These are phyloP conservation scores for Somateria mollissima DNA, from an alignment of 2,797 vertebrate species.

Conservation along the genomic window DNA sequence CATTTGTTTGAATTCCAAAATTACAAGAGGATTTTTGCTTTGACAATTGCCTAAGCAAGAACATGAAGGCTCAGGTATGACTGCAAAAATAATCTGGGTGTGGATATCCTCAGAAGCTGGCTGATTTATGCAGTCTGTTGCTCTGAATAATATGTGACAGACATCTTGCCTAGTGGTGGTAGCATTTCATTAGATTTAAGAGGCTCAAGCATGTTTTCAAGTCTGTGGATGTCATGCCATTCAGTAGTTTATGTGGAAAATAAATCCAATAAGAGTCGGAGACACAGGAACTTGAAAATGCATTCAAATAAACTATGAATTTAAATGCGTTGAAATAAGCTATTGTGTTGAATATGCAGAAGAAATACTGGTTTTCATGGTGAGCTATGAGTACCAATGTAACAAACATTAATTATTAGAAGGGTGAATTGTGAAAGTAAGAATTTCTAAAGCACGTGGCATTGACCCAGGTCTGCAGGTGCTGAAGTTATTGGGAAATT, in stretches of 20 bases:
- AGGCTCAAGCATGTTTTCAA: conserved; percentile 46
- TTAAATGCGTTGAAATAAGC: neutral
- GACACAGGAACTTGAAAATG: neutral
- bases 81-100: neutral
- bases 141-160: neutral
- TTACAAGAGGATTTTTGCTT: neutral
- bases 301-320: neutral
- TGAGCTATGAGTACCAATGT: neutral
- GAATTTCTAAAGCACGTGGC: conserved; percentile 1
- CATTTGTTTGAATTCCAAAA: neutral
- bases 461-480: neutral
- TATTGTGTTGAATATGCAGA: neutral
- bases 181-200: conserved; percentile 48
- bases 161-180: conserved; percentile 39
- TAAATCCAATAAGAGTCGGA: neutral
- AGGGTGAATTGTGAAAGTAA: neutral
- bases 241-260: neutral
- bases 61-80: neutral
- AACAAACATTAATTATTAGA: neutral
- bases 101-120: neutral
- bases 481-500: neutral
- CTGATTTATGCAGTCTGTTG: neutral
- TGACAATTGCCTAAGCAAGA: neutral
- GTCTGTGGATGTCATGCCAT: neutral
- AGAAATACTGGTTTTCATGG: neutral